Evolutionary conservation across 2,888 invertebrate species (phyloP).

Genomic region (Dyspetes luteomarginatus): DNA sequence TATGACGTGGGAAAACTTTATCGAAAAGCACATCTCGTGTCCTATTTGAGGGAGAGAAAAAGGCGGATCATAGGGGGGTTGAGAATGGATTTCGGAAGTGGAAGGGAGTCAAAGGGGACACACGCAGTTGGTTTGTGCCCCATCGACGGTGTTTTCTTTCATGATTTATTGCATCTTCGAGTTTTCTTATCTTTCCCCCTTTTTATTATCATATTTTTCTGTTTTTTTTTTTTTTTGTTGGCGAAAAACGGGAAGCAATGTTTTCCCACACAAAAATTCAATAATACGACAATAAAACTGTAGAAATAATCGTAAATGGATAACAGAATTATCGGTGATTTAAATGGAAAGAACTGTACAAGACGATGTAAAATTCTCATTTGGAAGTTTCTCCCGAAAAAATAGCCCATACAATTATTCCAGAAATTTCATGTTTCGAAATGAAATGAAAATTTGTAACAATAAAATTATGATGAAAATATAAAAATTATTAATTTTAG

Average conservation of each 20-base stretch:
- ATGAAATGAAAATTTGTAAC: too few species aligned
- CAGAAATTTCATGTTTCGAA: too few species aligned
- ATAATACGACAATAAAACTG: constrained; percentile 39
- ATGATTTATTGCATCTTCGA: constrained; percentile 23
- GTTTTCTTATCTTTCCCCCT: constrained; percentile 9
- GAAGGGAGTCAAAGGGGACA: constrained; percentile 34
- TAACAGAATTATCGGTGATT: too few species aligned
- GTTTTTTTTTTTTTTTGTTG: too few species aligned
- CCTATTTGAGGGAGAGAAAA: constrained; percentile 7
- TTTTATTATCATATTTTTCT: not conserved
- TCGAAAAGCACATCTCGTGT: constrained; percentile 38
- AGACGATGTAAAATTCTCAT: too few species aligned
- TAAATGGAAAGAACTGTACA: too few species aligned
- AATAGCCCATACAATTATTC: too few species aligned
- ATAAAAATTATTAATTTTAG: too few species aligned
- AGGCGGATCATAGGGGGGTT: not conserved
- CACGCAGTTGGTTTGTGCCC: constrained; percentile 14
- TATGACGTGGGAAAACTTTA: constrained; percentile 68
- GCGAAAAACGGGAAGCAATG: not conserved
- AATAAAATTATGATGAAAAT: too few species aligned
- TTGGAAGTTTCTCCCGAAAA: too few species aligned
- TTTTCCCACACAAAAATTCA: constrained; percentile 8
- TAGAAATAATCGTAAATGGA: not conserved
- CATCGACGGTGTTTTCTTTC: constrained; percentile 33
- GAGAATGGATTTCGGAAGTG: constrained; percentile 61